Percentiles rank a stretch among this genome's conserved stretches.
Evolutionary conservation across 2,113 vertebrate species (phyloP).

Genomic region (Eleginops maclovinus): DNA sequence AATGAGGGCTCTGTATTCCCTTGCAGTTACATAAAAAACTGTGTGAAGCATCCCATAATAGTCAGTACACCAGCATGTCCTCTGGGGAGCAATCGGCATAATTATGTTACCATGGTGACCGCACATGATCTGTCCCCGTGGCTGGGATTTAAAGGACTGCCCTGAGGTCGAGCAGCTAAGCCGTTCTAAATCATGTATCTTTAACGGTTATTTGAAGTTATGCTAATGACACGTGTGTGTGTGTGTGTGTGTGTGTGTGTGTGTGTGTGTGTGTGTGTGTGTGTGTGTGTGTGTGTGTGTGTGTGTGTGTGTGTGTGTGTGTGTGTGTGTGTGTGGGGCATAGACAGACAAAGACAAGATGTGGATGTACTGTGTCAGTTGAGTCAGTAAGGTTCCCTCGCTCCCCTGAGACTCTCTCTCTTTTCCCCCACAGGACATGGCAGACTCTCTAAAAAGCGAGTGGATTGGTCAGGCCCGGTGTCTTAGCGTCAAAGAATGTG

Average conservation of each 20-base stretch:
- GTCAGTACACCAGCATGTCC: slow-evolving; percentile 51
- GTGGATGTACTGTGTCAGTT: slow-evolving; percentile 8
- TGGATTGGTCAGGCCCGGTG: slow-evolving; percentile 43
- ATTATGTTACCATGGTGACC: slow-evolving; percentile 51
- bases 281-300: neutral
- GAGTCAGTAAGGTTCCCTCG: slow-evolving; percentile 25
- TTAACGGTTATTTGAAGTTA: slow-evolving; percentile 49
- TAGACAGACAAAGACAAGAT: neutral
- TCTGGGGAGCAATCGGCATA: slow-evolving; percentile 40
- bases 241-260: neutral
- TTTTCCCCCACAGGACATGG: slow-evolving; percentile 5
- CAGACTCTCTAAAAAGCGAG: slow-evolving; percentile 47
- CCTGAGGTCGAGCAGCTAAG: slow-evolving; percentile 44
- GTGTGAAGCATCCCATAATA: slow-evolving; percentile 65
- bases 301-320: neutral
- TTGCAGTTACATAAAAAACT: no score
- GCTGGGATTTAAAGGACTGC: slow-evolving; percentile 56
- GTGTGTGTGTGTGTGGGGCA: neutral
- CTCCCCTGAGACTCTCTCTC: slow-evolving; percentile 9
- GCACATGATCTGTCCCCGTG: slow-evolving; percentile 51
- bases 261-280: no score
- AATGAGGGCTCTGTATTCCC: slow-evolving; percentile 11
- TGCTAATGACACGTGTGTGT: slow-evolving; percentile 15
- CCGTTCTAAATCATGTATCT: slow-evolving; percentile 49
- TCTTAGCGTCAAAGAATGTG: slow-evolving; percentile 51